Evolutionary conservation across 1,140 invertebrate species (phyloP).

Genomic region (Palaemon carinicauda): DNA sequence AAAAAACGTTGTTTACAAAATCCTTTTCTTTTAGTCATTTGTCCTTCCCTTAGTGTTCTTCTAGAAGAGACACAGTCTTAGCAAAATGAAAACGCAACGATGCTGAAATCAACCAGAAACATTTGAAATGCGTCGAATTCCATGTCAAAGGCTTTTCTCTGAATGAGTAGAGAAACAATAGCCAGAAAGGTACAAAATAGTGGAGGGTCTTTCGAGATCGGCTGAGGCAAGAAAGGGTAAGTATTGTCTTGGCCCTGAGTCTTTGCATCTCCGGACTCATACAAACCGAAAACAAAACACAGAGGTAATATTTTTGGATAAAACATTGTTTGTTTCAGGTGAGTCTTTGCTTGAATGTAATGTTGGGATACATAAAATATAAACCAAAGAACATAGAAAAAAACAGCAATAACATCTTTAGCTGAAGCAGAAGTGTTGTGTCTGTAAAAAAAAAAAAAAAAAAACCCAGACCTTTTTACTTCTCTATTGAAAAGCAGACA

Average conservation of each 20-base stretch:
- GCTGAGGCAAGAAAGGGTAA: slow-evolving; percentile 54
- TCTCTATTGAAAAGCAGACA: no score
- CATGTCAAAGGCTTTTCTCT: slow-evolving; percentile 42
- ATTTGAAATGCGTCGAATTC: background rate
- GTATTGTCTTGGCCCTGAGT: slow-evolving; percentile 42
- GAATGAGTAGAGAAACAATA: slow-evolving; percentile 51
- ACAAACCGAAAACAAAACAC: slow-evolving; percentile 49
- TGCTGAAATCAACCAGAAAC: slow-evolving; percentile 23
- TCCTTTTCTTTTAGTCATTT: no score
- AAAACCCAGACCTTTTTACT: background rate
- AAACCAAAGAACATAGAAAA: background rate
- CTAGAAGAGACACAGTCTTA: background rate
- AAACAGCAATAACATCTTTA: background rate
- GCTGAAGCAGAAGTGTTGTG: background rate
- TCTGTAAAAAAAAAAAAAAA: background rate
- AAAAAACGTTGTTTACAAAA: background rate
- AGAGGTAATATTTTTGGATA: slow-evolving; percentile 50
- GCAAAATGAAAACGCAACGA: background rate
- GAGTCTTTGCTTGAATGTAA: slow-evolving; percentile 40
- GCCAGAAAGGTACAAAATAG: slow-evolving; percentile 54
- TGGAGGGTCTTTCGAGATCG: slow-evolving; percentile 52
- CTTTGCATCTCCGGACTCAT: slow-evolving; percentile 30
- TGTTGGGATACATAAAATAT: slow-evolving; percentile 23
- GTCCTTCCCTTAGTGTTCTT: no score
- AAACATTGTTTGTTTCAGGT: slow-evolving; percentile 53